phyloP scores from a whole-genome alignment of 2,888 invertebrate species.

The Hypsopygia costalis region DNA sequence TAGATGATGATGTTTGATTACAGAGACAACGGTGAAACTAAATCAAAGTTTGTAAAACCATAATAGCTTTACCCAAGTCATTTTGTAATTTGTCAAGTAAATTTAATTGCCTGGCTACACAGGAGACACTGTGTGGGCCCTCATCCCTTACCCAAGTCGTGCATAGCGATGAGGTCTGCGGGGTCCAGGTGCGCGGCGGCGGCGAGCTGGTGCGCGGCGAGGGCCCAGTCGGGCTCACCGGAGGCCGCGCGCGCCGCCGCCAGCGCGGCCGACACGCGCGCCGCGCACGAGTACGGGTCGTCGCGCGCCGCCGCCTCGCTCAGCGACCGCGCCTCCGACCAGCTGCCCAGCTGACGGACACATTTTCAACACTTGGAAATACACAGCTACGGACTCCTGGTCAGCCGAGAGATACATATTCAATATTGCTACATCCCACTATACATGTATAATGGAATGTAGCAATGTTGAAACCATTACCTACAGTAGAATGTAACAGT shows the following conservation, averaged over 20 bases:
- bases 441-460: too few species aligned
- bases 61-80: too few species aligned
- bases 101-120: too few species aligned
- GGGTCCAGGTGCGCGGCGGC: constrained; percentile 70
- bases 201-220: constrained; percentile 43
- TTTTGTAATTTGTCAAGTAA: too few species aligned
- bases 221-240: constrained; percentile 28
- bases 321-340: constrained; percentile 52
- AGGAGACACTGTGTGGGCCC: too few species aligned
- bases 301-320: constrained; percentile 60
- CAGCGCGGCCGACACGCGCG: constrained; percentile 53
- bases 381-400: neutral
- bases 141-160: constrained; percentile 49
- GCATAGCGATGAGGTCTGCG: constrained; percentile 59
- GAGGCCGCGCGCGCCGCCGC: constrained; percentile 27
- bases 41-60: too few species aligned
- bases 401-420: too few species aligned
- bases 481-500: too few species aligned
- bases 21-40: too few species aligned
- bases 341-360: constrained; percentile 54
- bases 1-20: too few species aligned
- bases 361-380: neutral
- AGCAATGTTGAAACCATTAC: too few species aligned
- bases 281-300: constrained; percentile 68
- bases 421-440: too few species aligned